Evolutionary conservation across 2,888 invertebrate genomes (phyloP).

Genomic region (Pimpla rufipes): DNA sequence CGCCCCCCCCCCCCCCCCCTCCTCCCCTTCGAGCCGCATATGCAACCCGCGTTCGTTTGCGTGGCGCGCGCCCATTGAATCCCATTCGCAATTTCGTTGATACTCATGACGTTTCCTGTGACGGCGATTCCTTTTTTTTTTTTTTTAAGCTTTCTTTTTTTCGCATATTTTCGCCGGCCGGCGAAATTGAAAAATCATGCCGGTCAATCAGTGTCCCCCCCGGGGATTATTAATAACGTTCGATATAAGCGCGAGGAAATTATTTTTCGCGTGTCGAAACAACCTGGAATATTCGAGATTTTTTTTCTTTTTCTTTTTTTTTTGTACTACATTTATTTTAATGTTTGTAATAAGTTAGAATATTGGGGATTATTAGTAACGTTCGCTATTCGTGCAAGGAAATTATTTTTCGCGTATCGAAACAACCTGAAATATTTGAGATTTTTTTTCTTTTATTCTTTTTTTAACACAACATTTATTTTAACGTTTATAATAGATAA

Average conservation of each 20-base stretch:
- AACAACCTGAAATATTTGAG: background rate
- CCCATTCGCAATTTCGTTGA: constrained; percentile 64
- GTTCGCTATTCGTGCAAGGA: no score
- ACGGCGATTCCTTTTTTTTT: constrained; percentile 44
- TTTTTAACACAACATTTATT: no score
- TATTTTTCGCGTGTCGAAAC: no score
- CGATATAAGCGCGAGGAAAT: no score
- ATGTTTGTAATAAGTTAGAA: no score
- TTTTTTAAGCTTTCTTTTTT: constrained; percentile 39
- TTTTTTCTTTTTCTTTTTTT: background rate
- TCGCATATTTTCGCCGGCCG: constrained; percentile 26
- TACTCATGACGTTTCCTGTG: constrained; percentile 63
- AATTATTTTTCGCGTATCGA: no score
- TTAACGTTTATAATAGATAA: no score
- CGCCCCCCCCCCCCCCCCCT: constrained; percentile 34
- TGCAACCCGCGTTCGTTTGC: constrained; percentile 6
- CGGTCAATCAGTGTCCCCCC: constrained; percentile 41
- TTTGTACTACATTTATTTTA: background rate
- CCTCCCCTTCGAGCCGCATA: constrained; percentile 28
- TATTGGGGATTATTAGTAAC: no score
- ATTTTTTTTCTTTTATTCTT: background rate
- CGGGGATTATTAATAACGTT: background rate
- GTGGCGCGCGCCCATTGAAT: constrained; percentile 52
- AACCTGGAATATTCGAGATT: no score
- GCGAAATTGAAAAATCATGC: constrained; percentile 55